These are phyloP conservation scores for Phrynocephalus guinanensis DNA, from an alignment of 2,797 vertebrate species.

Conservation along the genomic window DNA sequence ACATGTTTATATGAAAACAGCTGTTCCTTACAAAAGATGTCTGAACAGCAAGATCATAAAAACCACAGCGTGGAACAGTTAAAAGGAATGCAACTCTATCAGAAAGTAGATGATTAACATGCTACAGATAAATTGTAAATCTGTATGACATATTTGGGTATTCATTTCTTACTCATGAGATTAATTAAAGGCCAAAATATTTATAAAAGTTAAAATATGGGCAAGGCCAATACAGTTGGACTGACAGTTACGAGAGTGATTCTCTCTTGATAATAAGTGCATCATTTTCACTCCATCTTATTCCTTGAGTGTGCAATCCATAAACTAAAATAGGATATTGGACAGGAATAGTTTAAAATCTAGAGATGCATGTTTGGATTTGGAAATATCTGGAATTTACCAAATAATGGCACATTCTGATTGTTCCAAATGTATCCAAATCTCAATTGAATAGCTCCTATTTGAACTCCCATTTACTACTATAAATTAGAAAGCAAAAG, in stretches of 20 bases:
- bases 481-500: too few species aligned
- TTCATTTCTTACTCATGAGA: neutral
- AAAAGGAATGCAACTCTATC: neutral
- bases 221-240: neutral
- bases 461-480: too few species aligned
- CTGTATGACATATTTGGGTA: neutral
- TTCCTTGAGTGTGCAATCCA: neutral
- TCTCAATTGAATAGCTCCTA: too few species aligned
- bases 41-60: neutral
- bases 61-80: neutral
- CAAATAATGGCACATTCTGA: too few species aligned
- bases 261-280: neutral
- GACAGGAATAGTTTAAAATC: too few species aligned
- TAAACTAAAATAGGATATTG: neutral
- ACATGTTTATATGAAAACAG: neutral
- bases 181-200: neutral
- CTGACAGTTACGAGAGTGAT: neutral
- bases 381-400: too few species aligned
- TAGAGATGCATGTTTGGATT: too few species aligned
- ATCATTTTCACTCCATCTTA: neutral
- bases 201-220: neutral
- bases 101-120: neutral
- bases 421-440: too few species aligned
- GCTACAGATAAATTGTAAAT: neutral
- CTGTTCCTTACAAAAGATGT: constrained; percentile 8